A percentile compares a stretch with the other conserved stretches of the same genome.
phyloP scores from a whole-genome alignment of 2,888 invertebrate genomes.

The Eupithecia inturbata region DNA sequence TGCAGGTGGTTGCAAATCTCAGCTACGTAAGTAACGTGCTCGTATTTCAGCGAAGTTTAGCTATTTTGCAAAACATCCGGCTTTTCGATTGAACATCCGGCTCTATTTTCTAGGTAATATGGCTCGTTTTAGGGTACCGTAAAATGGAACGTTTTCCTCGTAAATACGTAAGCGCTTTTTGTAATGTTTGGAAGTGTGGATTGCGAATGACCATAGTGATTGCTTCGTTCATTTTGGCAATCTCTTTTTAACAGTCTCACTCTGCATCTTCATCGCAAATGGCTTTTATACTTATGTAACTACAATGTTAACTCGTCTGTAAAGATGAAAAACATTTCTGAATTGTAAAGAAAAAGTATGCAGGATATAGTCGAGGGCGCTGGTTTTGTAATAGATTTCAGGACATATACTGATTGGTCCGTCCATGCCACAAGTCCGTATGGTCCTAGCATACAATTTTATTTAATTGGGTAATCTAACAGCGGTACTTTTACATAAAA shows the following conservation, averaged over 20 bases:
- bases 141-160: conserved; percentile 40
- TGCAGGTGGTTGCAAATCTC: background rate
- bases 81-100: conserved; percentile 9
- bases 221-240: conserved; percentile 32
- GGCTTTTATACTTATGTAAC: conserved; percentile 12
- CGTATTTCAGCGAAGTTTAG: background rate
- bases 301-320: background rate
- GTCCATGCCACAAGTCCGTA: no score
- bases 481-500: no score
- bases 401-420: no score
- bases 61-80: background rate
- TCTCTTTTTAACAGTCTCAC: conserved; percentile 33
- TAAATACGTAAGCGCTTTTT: conserved; percentile 40
- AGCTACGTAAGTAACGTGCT: background rate
- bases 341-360: no score
- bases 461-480: no score
- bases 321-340: no score
- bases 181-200: conserved; percentile 36
- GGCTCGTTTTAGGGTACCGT: conserved; percentile 45
- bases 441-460: no score
- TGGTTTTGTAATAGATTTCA: no score
- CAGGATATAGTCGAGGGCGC: no score
- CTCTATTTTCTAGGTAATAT: conserved; percentile 33
- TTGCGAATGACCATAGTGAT: conserved; percentile 38
- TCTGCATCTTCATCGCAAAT: conserved; percentile 25